Evolutionary conservation across 2,888 invertebrate species (phyloP).

Genomic region (Chirona hameri): DNA sequence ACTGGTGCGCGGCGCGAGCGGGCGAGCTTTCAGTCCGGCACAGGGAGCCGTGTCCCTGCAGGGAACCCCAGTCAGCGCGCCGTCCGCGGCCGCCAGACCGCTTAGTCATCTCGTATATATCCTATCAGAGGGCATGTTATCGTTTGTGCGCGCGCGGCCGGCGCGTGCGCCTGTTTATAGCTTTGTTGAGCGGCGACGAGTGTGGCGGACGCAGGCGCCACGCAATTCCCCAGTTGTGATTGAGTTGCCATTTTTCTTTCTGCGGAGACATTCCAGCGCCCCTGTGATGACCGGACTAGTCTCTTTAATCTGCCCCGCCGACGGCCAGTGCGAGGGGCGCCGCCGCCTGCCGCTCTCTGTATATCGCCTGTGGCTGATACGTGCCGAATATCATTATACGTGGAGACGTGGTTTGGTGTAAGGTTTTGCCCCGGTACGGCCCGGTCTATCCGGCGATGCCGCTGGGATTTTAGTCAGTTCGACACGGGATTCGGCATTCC

Average conservation of each 20-base stretch:
- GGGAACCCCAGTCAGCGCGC: neutral
- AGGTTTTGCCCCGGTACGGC: no score
- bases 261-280: slow-evolving; percentile 4
- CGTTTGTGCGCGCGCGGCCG: neutral
- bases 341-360: neutral
- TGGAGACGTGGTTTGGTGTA: neutral
- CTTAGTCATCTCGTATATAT: neutral
- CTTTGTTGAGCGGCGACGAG: neutral
- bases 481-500: no score
- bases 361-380: neutral
- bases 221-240: slow-evolving; percentile 22
- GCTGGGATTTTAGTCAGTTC: no score
- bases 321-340: neutral
- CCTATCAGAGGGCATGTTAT: neutral
- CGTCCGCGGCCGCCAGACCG: neutral
- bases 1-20: neutral
- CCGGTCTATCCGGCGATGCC: no score
- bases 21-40: neutral
- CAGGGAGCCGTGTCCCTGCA: no score
- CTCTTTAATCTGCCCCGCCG: neutral
- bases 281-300: slow-evolving; percentile 8
- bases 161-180: neutral
- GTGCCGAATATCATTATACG: neutral
- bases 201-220: neutral
- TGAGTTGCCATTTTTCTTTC: neutral